These are phyloP conservation scores for Zygaena filipendulae DNA, from an alignment of 2,888 invertebrate species.

Conservation along the genomic window DNA sequence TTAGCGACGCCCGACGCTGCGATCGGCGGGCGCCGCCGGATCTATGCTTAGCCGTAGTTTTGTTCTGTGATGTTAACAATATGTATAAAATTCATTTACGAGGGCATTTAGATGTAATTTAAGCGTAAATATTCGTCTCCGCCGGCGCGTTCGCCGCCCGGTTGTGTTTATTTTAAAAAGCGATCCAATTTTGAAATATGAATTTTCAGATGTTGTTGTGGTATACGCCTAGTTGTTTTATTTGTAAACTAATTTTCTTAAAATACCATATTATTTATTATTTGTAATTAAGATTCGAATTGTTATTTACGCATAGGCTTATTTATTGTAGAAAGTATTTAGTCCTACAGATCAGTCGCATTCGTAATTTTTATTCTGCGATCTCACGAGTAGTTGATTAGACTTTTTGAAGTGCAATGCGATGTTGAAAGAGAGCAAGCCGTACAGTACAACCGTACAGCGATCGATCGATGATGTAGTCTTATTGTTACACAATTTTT, in stretches of 20 bases:
- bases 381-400: too few relatives aligned
- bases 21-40: conserved; percentile 6
- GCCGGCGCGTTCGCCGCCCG: conserved; percentile 10
- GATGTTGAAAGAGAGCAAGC: too few relatives aligned
- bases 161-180: conserved; percentile 7
- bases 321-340: too few relatives aligned
- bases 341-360: too few relatives aligned
- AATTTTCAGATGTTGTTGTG: too few relatives aligned
- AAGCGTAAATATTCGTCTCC: conserved; percentile 16
- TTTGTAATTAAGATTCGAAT: conserved; percentile 38
- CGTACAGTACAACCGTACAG: too few relatives aligned
- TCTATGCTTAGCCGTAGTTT: conserved; percentile 42
- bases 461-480: too few relatives aligned
- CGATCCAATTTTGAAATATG: too few relatives aligned
- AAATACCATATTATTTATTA: conserved; percentile 59
- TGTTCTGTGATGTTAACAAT: conserved; percentile 56
- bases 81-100: conserved; percentile 36
- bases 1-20: background rate
- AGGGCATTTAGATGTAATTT: conserved; percentile 32
- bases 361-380: too few relatives aligned
- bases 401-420: too few relatives aligned
- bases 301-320: conserved; percentile 29
- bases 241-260: conserved; percentile 47
- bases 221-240: too few relatives aligned
- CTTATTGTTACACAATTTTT: too few relatives aligned